phyloP scores from a whole-genome alignment of 1,140 invertebrate species.

The Littorina saxatilis region DNA sequence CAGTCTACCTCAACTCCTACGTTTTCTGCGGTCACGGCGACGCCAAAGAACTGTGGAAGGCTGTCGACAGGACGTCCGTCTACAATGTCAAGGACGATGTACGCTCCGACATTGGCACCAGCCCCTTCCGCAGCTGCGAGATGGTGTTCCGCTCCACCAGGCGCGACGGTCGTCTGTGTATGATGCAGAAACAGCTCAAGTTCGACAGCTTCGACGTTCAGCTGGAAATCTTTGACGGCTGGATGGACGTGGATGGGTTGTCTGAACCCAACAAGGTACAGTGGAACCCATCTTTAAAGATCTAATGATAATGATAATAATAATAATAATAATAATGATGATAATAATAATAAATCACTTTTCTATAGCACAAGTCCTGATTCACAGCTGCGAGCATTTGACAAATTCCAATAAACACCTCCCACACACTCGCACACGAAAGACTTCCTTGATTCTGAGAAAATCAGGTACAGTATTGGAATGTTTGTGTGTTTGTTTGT shows the following conservation, averaged over 20 bases:
- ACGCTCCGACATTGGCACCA: background rate
- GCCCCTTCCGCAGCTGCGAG: background rate
- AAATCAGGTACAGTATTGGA: no score
- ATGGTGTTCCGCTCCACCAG: slow-evolving; percentile 17
- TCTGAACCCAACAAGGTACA: background rate
- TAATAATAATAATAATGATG: no score
- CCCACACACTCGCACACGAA: no score
- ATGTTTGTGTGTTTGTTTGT: no score
- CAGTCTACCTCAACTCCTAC: slow-evolving; percentile 25
- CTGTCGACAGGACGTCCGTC: background rate
- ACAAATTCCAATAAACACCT: no score
- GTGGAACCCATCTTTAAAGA: no score
- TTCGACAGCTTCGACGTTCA: background rate
- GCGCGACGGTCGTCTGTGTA: slow-evolving; percentile 14
- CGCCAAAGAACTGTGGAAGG: background rate
- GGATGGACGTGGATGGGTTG: background rate
- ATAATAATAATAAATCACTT: no score
- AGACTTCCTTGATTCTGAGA: no score
- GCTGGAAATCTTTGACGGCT: slow-evolving; percentile 17
- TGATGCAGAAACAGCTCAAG: slow-evolving; percentile 4
- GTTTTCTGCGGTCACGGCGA: slow-evolving; percentile 13
- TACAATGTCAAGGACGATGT: slow-evolving; percentile 14
- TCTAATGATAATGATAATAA: no score
- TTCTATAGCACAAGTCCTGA: no score
- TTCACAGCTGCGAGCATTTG: no score